Conservation (phyloP, 1,140 invertebrate species). For the Papilio xuthus region DNA sequence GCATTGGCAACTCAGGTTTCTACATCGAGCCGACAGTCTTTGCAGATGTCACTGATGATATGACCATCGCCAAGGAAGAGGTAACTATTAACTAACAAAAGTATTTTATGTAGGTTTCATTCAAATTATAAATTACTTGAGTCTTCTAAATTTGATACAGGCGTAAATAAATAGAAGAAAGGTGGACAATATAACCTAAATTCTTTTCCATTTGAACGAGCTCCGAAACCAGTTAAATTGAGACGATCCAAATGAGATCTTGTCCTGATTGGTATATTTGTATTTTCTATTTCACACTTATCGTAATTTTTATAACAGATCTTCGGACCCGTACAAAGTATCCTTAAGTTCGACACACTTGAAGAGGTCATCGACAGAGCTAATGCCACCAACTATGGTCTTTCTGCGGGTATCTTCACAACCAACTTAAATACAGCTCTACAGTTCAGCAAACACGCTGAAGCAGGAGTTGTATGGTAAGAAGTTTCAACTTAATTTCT, state of each 20-base stretch:
- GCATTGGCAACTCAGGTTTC: slow-evolving; percentile 85
- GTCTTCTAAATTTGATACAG: background rate
- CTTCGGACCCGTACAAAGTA: slow-evolving; percentile 95
- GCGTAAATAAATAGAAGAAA: background rate
- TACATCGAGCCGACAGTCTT: slow-evolving; percentile 92
- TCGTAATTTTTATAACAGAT: slow-evolving; percentile 70
- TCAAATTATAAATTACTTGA: background rate
- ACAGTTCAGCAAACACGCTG: slow-evolving; percentile 89
- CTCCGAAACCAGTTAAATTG: background rate
- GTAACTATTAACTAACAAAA: slow-evolving; percentile 57
- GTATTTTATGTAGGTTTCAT: background rate
- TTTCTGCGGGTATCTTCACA: slow-evolving; percentile 94
- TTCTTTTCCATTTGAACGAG: background rate
- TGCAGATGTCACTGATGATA: slow-evolving; percentile 88
- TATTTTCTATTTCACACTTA: background rate
- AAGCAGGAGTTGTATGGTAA: slow-evolving; percentile 95
- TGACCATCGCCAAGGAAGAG: slow-evolving; percentile 91
- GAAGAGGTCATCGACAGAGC: slow-evolving; percentile 95
- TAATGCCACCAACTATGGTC: slow-evolving; percentile 93
- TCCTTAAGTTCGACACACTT: slow-evolving; percentile 93
- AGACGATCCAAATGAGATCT: background rate
- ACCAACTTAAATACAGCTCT: slow-evolving; percentile 92
- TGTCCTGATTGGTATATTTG: background rate
- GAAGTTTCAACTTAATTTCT: slow-evolving; percentile 38
- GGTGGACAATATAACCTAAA: no score